These are phyloP conservation scores for Catharus ustulatus DNA, from an alignment of 2,797 vertebrate species.

Conservation along the genomic window DNA sequence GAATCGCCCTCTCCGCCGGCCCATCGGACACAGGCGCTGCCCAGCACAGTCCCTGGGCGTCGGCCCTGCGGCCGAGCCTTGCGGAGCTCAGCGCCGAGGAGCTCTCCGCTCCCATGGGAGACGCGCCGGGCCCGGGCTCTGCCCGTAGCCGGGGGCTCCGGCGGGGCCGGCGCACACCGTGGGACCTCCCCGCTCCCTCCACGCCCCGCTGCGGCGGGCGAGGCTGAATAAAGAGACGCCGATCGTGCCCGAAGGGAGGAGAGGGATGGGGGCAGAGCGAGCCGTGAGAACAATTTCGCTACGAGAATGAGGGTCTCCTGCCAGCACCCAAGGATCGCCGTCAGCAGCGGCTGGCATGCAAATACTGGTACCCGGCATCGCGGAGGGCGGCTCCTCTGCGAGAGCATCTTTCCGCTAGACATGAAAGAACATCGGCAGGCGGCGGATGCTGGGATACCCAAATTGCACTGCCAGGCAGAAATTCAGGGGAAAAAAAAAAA, in stretches of 20 bases:
- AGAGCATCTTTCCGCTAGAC: not conserved
- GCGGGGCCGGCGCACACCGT: not conserved
- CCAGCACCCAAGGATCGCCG: not conserved
- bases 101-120: not conserved
- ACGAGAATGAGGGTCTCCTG: not conserved
- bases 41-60: not conserved
- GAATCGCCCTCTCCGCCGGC: not conserved
- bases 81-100: too few relatives aligned
- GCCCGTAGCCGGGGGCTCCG: not conserved
- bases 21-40: not conserved
- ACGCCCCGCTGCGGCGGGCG: not conserved
- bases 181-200: not conserved
- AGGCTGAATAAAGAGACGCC: not conserved
- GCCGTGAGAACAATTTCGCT: not conserved
- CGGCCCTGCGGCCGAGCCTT: not conserved
- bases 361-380: not conserved
- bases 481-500: not conserved
- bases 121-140: not conserved
- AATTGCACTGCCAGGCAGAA: not conserved
- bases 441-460: not conserved
- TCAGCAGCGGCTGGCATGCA: not conserved
- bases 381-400: not conserved
- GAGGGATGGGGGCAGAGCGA: not conserved
- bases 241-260: not conserved
- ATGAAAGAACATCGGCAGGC: not conserved